Evolutionary conservation across 2,888 invertebrate species (phyloP).

Genomic region (Adineta ricciae): DNA sequence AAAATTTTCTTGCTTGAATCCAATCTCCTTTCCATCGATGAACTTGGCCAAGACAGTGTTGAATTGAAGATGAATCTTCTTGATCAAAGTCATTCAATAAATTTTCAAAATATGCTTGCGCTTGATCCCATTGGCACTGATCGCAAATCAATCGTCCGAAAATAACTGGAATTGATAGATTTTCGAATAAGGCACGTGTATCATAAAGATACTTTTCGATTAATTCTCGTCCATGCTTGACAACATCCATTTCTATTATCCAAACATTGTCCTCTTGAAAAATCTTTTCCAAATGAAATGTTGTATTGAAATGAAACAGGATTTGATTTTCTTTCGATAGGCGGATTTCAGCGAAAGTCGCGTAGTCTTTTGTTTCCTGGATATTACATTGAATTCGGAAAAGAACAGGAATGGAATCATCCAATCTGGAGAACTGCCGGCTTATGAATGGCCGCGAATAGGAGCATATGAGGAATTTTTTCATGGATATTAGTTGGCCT

Average conservation of each 20-base stretch:
- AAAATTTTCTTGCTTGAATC: not conserved
- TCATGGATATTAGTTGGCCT: not conserved
- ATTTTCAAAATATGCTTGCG: not conserved
- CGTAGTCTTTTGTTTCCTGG: not conserved
- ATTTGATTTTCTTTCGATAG: not conserved
- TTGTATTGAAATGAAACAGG: not conserved
- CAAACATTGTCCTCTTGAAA: not conserved
- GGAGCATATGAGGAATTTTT: not conserved
- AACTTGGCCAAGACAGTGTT: not conserved
- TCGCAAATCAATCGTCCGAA: not conserved
- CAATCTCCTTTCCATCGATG: not conserved
- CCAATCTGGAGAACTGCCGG: not conserved
- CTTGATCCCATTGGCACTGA: not conserved
- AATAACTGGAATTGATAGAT: not conserved
- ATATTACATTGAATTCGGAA: not conserved
- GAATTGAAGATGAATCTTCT: not conserved
- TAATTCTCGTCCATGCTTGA: not conserved
- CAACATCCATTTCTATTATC: not conserved
- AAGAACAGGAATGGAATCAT: not conserved
- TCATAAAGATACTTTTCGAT: not conserved
- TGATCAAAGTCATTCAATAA: not conserved
- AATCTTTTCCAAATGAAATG: not conserved
- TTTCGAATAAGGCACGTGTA: no score
- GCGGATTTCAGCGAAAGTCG: no score
- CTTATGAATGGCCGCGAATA: not conserved